Base-by-base conservation (phyloP, 1,140 invertebrate species). In the Andricus grossulariae region DNA sequence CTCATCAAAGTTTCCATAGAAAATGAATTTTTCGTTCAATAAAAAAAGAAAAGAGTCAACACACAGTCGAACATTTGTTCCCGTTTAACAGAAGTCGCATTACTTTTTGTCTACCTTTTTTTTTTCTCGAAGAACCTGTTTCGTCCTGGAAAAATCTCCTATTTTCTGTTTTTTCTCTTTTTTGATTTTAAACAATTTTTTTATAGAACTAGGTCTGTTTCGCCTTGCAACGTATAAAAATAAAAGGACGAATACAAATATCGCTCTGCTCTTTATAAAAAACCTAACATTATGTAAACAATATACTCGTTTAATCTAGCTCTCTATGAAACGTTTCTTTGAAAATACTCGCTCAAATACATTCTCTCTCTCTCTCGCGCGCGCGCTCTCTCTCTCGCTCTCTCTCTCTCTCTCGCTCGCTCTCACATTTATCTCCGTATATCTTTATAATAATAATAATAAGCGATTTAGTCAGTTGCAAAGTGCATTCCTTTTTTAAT, bases 171-270 rank as follows among this genome's bases (percentile, higher is more conserved):
- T 52, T 51, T 52, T 74, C 74, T 78, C 71, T 74, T 19, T 66
- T 39, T 39, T 66, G 12, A n/a, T 66, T 70, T 74, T 78, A 75
- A 74, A 76, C 77, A 82, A 78, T 79, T 78, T 71, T 51, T 75
- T 76, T 66, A 39, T 66, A 39, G 32, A 66, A 39, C 5, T 12
- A 66, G 25, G 13, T 39, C 60, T 39, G 60, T 13, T 32, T 45
- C n/a, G 15, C 60, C 71, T 72, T 70, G 70, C 71, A 77, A 82
- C 74, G 79, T 85, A 87, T 85, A 89, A 89, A 89, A 89, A 89
- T 88, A 89, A 89, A 84, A 78, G 75, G 80, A 82, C 83, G 88
- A 89, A 89, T 85, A 87, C 89, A 88, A 88, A 88, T 88, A 88
- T 86, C 76, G 72, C 83, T 86, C 81, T 84, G 57, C 80, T 88